These are phyloP conservation scores for Mobula hypostoma DNA, from an alignment of 2,113 vertebrate genomes.

Conservation along the genomic window DNA sequence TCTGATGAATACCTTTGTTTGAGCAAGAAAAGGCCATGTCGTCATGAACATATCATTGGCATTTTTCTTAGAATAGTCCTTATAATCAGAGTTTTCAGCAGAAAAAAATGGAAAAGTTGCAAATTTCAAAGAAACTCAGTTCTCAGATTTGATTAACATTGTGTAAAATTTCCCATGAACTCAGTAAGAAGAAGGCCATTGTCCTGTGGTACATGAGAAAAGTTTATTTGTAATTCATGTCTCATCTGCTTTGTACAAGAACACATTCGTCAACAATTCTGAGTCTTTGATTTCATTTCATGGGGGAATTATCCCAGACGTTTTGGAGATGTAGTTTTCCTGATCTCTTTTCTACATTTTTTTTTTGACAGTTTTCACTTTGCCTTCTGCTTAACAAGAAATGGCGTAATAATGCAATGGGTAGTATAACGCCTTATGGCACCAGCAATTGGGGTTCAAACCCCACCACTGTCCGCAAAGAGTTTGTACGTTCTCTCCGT, in stretches of 20 bases:
- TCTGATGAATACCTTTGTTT: neutral
- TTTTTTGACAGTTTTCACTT: neutral
- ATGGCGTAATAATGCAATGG: no score
- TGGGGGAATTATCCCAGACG: neutral
- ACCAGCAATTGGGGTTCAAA: no score
- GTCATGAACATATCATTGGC: neutral
- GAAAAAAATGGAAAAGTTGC: neutral
- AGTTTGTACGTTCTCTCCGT: no score
- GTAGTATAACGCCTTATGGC: no score
- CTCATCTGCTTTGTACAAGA: neutral
- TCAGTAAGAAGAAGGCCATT: neutral
- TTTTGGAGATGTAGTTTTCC: neutral
- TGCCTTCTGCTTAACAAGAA: neutral
- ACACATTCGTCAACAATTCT: neutral
- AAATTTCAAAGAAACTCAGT: neutral
- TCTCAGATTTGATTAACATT: neutral
- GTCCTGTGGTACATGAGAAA: neutral
- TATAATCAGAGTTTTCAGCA: neutral
- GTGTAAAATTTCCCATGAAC: neutral
- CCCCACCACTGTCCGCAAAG: no score
- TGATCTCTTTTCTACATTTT: neutral
- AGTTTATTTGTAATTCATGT: neutral
- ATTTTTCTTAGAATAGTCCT: neutral
- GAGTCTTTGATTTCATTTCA: neutral
- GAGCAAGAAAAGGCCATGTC: neutral